Evolutionary conservation across 2,888 invertebrate genomes (phyloP), one percentile per base, ranked within the genome.

Genomic region (Timema cristinae): DNA sequence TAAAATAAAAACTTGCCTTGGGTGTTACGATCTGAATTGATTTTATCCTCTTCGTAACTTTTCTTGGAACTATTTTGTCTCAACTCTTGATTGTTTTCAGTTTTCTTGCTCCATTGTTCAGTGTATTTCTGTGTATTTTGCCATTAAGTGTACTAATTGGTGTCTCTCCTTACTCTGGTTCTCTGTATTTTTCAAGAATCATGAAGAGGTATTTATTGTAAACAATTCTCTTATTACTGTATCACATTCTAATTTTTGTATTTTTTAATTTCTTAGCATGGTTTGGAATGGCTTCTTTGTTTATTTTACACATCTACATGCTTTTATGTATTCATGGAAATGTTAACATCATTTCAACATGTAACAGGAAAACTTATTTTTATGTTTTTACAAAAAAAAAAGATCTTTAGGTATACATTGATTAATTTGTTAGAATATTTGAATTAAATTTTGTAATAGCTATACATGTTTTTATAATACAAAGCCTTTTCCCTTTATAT

Each of bases 181-280:
- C 72, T 72, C 59, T 72, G 68, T 71, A 70, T 66, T 73, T 69
- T 79, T 79, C 78, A 80, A 80, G 80, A 79, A 79, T 79, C 79
- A 79, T 77, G 76, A 77, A 75, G 79, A 80, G 80, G 80, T 80
- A 80, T 73, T 74, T 73, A 71, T 71, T 70, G 71, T 73, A 54
- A 73, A 73, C 32, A 32, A 32, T 67, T 59, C 47, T 68, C 68
- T 61, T 67, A 63, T 59, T 71, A 66, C 66, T 71, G 50, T 70
- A 72, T 72, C 61, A 68, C 71, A 61, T 32, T 32, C 32, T 32
- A 32, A 32, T 32, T 32, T 32, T 32, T 32, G 4, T 2, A 2
- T 32, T 32, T 32, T 32, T 32, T 32, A 2, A 32, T 67, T 56
- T 16, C 48, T 56, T 50, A 50, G 71, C 71, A 73, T 71, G 72